Base-by-base conservation (phyloP, 2,113 vertebrate species). In the Oreamnos americanus region DNA sequence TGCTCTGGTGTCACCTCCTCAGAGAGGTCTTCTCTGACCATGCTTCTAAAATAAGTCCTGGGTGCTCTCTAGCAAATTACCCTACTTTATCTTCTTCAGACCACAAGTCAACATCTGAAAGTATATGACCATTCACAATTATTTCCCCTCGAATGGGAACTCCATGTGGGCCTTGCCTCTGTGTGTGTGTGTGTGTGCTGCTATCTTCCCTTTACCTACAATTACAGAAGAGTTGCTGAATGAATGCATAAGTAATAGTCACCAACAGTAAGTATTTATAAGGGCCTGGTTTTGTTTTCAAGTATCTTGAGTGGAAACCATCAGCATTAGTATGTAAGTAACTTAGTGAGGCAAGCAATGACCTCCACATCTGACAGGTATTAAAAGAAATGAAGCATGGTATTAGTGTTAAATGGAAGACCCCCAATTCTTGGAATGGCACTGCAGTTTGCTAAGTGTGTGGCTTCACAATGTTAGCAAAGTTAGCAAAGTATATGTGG, bases 371-470 rank as follows among this genome's bases (percentile, higher is more conserved):
- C 67, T 57, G 87, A 94, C 49, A 81, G 84, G 58, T 87, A 78
- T 86, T 78, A 91, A 95, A 60, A 97, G 67, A 97, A 91, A 90
- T 53, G 45, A 49, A 94, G 51, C n/a, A 21, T 23, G 43, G 16
- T 45, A 58, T 87, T 94, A 91, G 94, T 96, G 92, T 96, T 86
- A 83, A 83, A 58, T 58, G 71, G 62, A 85, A 96, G 60, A 60
- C 11, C n/a, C 36, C 87, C 83, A 62, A 47, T 13, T 3, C 28
- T 12, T 17, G 51, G 91, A 93, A 95, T 21, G 87, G 30, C 87
- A 84, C 36, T 25, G n/a, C 57, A 64, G 49, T 9, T 49, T 78
- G 53, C 13, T 43, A 58, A 16, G 16, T 33, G 12, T 19, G 7
- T 55, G 83, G 11, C 96, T 93, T 96, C 28, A 51, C 14, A 45